phyloP scores from a whole-genome alignment of 2,888 invertebrate species.

The Pyrochroa serraticornis region DNA sequence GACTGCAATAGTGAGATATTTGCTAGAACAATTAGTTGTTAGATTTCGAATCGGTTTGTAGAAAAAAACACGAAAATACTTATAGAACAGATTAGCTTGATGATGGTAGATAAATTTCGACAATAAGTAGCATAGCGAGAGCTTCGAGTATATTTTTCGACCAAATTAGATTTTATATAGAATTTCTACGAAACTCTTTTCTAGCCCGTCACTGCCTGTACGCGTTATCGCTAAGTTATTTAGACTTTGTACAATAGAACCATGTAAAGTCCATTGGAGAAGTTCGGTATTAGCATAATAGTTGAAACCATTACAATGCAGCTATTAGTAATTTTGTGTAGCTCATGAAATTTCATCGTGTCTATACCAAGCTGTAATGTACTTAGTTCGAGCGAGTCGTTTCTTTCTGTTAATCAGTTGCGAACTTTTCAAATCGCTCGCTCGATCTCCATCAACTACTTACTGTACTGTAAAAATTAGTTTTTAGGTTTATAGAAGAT shows the following conservation, averaged over 20 bases:
- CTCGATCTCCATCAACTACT: constrained; percentile 25
- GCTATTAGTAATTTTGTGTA: constrained; percentile 40
- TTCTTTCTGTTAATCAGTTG: constrained; percentile 23
- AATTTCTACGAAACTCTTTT: constrained; percentile 31
- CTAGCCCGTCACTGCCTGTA: constrained; percentile 38
- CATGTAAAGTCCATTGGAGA: constrained; percentile 9
- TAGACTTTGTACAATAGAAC: constrained; percentile 5
- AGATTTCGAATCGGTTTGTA: constrained; percentile 5
- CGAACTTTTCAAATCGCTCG: constrained; percentile 23
- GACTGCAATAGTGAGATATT: constrained; percentile 42
- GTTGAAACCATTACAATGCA: constrained; percentile 32
- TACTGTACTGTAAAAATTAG: constrained; percentile 37
- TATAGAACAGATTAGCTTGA: background rate
- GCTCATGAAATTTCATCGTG: constrained; percentile 59
- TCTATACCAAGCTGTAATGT: constrained; percentile 47
- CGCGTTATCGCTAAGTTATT: constrained; percentile 25
- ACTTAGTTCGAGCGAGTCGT: constrained; percentile 39
- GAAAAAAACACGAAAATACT: background rate
- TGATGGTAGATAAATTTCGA: no score
- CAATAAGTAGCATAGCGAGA: no score
- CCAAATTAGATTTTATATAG: no score
- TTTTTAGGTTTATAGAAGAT: constrained; percentile 34
- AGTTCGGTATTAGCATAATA: constrained; percentile 15
- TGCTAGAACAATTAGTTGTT: constrained; percentile 20
- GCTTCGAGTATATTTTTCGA: no score